Conservation (phyloP, 2,888 invertebrate species). For the Agriopis aurantiaria region DNA sequence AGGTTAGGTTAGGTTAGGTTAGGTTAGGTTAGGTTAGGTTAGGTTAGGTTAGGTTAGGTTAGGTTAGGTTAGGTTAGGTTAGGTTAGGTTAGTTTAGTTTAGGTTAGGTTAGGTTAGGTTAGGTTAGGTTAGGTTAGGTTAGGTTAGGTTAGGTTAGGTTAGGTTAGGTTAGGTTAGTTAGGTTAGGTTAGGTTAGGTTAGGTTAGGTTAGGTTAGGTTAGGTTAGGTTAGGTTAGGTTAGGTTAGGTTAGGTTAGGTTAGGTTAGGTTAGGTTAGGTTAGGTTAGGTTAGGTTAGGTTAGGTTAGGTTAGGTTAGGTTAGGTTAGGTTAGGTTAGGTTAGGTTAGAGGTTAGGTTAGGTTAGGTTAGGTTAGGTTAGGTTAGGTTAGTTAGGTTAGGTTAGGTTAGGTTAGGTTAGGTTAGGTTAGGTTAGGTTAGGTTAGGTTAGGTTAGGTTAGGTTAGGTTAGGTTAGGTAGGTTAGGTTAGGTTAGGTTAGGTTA, state of each 20-base stretch:
- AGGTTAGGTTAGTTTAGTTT: constrained; percentile 11
- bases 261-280: constrained; percentile 12
- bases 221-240: constrained; percentile 12
- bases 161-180: constrained; percentile 12
- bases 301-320: constrained; percentile 17
- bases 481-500: constrained; percentile 21
- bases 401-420: constrained; percentile 16
- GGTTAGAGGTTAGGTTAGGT: constrained; percentile 17
- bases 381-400: constrained; percentile 15
- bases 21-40: constrained; percentile 22
- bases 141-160: constrained; percentile 12
- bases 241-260: constrained; percentile 12
- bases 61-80: constrained; percentile 21
- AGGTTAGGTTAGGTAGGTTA: constrained; percentile 16
- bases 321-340: constrained; percentile 15
- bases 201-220: constrained; percentile 12
- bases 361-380: constrained; percentile 17
- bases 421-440: constrained; percentile 16
- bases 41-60: constrained; percentile 40
- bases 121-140: constrained; percentile 12
- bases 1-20: constrained; percentile 30
- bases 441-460: constrained; percentile 15
- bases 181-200: constrained; percentile 12
- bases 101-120: constrained; percentile 12
- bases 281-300: constrained; percentile 13